Evolutionary conservation across 1,140 invertebrate species (phyloP), one percentile per base, ranked within the genome.

Genomic region (Pogonus chalceus): DNA sequence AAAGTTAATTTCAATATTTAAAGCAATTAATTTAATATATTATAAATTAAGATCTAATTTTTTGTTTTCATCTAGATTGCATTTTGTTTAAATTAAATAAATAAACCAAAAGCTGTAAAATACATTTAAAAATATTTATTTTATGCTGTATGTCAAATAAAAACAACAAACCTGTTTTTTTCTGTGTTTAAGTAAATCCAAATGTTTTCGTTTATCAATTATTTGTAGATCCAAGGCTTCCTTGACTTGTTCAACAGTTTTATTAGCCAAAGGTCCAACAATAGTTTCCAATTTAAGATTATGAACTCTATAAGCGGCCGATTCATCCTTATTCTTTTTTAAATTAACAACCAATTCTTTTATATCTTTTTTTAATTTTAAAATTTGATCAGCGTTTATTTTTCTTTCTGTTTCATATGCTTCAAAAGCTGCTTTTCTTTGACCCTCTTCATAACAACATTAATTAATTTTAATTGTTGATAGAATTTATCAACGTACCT

Each of bases 361-460:
- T 14, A 88, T 79, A 60, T 86, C 82, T 58, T 81, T 85, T 63
- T 88, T 89, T n/a, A 90, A 63, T 1, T 76, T 72, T 21, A 74
- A 63, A 49, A 90, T 86, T 52, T 80, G 77, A 49, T 88, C 82
- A 49, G 70, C 72, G 63, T 87, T 86, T 54, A 80, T 77, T 58
- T 80, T 81, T 60, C 80, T 83, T 64, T 84, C 84, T 4, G 79
- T 76, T 62, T 87, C 84, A 61, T 81, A 85, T 67, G 88, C 85
- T 68, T 88, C 87, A 56, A 82, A 87, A 58, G 84, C 77, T 0
- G 87, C 87, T 62, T 87, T 90, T 58, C 87, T 79, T 71, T 88
- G 86, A 10, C 87, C 87, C 77, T 90, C 87, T 90, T 58, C 1
- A 31, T 7, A 14, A 31, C 4, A 7, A 31, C 14, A 14, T 31